A percentile compares a stretch with the other conserved stretches of the same genome.
phyloP scores from a whole-genome alignment of 2,888 invertebrate species.

The Mythimna vitellina region DNA sequence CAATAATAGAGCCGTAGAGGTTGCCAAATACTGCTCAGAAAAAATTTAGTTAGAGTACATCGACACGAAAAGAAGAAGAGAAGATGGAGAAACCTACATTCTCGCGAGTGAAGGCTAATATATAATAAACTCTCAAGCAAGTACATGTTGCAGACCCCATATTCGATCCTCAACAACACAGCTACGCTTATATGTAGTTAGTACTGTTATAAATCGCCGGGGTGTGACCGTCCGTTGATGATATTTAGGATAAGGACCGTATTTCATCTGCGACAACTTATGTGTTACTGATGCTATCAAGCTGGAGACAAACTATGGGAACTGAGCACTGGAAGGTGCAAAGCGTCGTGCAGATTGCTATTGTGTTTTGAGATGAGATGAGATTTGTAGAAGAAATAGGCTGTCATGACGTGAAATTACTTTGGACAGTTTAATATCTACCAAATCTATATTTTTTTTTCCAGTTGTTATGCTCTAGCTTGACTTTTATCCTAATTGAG shows the following conservation, averaged over 20 bases:
- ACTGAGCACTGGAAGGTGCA: constrained; percentile 26
- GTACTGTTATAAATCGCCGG: constrained; percentile 18
- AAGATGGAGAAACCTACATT: too few species aligned
- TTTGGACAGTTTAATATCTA: background rate
- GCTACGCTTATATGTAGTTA: background rate
- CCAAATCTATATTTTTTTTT: too few species aligned
- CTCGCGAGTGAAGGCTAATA: too few species aligned
- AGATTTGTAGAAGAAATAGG: constrained; percentile 14
- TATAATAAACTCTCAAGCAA: too few species aligned
- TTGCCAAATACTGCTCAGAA: too few species aligned
- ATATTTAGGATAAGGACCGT: constrained; percentile 46
- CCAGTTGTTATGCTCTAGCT: too few species aligned
- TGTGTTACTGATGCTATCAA: constrained; percentile 37
- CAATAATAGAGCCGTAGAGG: too few species aligned
- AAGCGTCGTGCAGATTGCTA: constrained; percentile 21
- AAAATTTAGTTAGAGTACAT: too few species aligned
- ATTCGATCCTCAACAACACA: background rate
- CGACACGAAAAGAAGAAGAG: too few species aligned
- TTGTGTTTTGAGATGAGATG: constrained; percentile 30
- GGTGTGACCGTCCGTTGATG: constrained; percentile 32
- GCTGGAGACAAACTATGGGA: constrained; percentile 31
- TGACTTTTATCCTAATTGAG: too few species aligned
- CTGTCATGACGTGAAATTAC: background rate
- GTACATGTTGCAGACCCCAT: background rate
- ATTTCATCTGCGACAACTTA: constrained; percentile 21